phyloP scores from a whole-genome alignment of 2,113 vertebrate species.

The Laterallus jamaicensis region DNA sequence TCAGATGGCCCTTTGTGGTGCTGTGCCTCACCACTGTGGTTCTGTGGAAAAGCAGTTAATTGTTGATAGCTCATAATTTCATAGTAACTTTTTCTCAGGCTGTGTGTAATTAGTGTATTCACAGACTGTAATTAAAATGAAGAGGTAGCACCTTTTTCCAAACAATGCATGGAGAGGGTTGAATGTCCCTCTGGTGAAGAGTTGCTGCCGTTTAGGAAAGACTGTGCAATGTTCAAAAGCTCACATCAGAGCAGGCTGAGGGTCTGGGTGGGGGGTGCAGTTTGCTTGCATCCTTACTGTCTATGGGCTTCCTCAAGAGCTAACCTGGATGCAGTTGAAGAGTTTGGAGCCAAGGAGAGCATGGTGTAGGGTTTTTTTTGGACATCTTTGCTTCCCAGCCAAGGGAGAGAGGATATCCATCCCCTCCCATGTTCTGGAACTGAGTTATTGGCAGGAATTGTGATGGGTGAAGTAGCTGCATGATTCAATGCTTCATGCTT shows the following conservation, averaged over 20 bases:
- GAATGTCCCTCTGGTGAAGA: neutral
- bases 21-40: neutral
- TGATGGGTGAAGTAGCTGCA: neutral
- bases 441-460: neutral
- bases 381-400: neutral
- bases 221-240: neutral
- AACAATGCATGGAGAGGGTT: neutral
- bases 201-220: neutral
- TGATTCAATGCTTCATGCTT: neutral
- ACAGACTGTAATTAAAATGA: neutral
- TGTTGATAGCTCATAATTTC: neutral
- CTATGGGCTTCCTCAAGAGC: neutral
- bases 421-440: neutral
- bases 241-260: neutral
- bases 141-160: neutral
- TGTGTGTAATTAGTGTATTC: neutral
- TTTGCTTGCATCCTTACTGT: neutral
- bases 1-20: neutral
- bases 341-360: neutral
- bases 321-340: neutral
- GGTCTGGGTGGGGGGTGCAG: too few relatives aligned
- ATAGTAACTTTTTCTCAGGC: neutral
- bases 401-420: neutral
- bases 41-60: neutral
- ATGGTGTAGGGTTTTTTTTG: neutral